Conservation (phyloP, 2,797 vertebrate species). For the Xenops minutus region DNA sequence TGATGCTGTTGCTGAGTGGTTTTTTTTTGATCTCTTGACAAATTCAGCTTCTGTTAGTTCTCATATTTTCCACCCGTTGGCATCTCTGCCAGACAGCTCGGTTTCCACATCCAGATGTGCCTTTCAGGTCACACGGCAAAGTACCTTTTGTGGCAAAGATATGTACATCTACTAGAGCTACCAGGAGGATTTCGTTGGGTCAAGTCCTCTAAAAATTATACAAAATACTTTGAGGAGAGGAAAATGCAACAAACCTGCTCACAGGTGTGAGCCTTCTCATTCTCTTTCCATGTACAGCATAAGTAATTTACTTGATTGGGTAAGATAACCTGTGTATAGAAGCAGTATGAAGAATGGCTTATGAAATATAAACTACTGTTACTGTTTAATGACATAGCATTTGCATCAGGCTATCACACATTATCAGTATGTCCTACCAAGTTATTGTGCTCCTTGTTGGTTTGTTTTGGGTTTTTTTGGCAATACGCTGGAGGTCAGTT, state of each 20-base stretch:
- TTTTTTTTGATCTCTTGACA: not conserved
- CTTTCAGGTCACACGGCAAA: not conserved
- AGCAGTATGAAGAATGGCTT: not conserved
- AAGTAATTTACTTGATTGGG: not conserved
- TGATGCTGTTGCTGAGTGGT: no score
- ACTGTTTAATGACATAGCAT: not conserved
- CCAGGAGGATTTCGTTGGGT: not conserved
- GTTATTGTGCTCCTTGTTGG: not conserved
- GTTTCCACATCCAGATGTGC: not conserved
- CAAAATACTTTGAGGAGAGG: not conserved
- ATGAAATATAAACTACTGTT: not conserved
- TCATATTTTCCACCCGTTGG: not conserved
- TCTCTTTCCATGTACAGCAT: not conserved
- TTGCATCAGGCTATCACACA: not conserved
- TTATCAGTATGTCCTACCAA: not conserved
- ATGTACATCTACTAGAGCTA: no score
- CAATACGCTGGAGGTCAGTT: not conserved
- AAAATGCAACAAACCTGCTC: not conserved
- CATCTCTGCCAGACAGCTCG: not conserved
- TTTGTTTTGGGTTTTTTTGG: not conserved
- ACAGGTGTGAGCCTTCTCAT: not conserved
- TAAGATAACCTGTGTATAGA: not conserved
- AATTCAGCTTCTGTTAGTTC: not conserved
- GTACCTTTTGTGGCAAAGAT: not conserved
- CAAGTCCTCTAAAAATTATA: not conserved